These are phyloP conservation scores for Takifugu rubripes DNA, from an alignment of 2,797 vertebrate species.

Conservation along the genomic window DNA sequence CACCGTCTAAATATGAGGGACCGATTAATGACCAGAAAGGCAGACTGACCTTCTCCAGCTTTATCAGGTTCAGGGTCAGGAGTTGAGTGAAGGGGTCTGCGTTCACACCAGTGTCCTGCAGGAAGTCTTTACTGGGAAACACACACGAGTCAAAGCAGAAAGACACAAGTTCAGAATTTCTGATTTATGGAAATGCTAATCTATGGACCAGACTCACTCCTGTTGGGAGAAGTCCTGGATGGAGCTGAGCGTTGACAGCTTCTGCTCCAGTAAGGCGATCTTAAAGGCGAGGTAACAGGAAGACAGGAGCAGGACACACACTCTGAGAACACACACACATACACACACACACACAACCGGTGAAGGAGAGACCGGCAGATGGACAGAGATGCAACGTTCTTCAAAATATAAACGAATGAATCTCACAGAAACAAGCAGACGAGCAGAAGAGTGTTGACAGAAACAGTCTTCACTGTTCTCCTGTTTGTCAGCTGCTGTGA, in stretches of 20 bases:
- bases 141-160: not conserved
- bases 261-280: constrained; percentile 85
- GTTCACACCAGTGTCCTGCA: constrained; percentile 68
- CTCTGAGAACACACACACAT: constrained; percentile 65
- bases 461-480: constrained; percentile 69
- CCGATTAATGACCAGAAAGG: not conserved
- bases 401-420: not conserved
- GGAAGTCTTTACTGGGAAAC: constrained; percentile 61
- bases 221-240: constrained; percentile 68
- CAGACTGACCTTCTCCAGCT: constrained; percentile 86
- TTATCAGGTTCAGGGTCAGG: constrained; percentile 84
- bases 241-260: constrained; percentile 77
- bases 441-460: constrained; percentile 82
- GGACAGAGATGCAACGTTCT: no score
- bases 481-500: constrained; percentile 58
- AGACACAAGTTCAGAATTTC: not conserved
- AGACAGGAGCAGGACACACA: constrained; percentile 84
- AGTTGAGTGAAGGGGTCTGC: constrained; percentile 82
- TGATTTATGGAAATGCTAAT: not conserved
- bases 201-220: constrained; percentile 73
- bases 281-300: constrained; percentile 91
- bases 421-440: constrained; percentile 88
- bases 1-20: not conserved
- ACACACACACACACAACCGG: constrained; percentile 13
- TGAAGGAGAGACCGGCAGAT: not conserved